Evolutionary conservation across 2,797 vertebrate genomes (phyloP).

Genomic region (Notoglanidium macrostoma): DNA sequence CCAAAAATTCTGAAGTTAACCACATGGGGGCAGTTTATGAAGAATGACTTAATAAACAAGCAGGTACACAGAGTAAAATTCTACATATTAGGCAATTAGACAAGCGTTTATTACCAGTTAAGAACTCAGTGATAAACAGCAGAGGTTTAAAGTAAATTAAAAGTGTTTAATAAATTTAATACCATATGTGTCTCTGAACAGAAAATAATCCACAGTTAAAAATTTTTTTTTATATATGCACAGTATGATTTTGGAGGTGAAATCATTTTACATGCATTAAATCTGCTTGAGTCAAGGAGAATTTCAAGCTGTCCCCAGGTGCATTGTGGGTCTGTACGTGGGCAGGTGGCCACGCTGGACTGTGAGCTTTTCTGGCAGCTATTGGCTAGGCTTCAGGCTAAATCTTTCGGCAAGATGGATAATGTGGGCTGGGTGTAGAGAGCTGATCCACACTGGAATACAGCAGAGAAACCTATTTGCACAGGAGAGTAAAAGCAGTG

Average conservation of each 20-base stretch:
- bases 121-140: neutral
- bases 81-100: neutral
- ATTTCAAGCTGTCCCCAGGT: neutral
- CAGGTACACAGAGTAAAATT: neutral
- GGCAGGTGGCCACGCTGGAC: conserved; percentile 34
- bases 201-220: neutral
- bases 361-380: conserved; percentile 36
- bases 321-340: conserved; percentile 2
- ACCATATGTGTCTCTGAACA: neutral
- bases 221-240: neutral
- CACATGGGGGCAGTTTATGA: neutral
- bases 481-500: conserved; percentile 19
- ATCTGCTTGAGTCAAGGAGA: neutral
- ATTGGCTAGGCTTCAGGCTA: conserved; percentile 23
- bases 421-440: conserved; percentile 26
- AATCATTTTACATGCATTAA: neutral
- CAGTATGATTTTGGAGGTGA: neutral
- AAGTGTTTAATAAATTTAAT: neutral
- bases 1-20: neutral
- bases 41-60: neutral
- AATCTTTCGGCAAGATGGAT: conserved; percentile 45
- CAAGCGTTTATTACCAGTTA: neutral
- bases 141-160: neutral
- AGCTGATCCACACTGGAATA: conserved; percentile 44
- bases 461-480: neutral